Percentiles rank a stretch among this genome's conserved stretches.
Evolutionary conservation across 2,113 vertebrate species (phyloP).

Genomic region (Phalacrocorax aristotelis): DNA sequence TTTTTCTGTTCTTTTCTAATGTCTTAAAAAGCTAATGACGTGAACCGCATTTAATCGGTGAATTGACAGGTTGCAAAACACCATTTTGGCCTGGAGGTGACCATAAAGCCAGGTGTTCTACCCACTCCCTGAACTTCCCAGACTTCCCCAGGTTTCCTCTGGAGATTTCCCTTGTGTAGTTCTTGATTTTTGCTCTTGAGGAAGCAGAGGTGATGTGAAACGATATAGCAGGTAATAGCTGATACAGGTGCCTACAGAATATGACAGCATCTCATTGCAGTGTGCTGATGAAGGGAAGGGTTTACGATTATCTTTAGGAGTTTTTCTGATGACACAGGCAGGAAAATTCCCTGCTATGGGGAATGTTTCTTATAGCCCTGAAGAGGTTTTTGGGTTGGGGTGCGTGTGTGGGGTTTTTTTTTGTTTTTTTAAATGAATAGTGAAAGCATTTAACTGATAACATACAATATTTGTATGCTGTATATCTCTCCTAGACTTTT

Average conservation of each 20-base stretch:
- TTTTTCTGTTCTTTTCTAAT: not conserved
- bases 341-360: not conserved
- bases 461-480: not conserved
- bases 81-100: not conserved
- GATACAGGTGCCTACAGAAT: not conserved
- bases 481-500: not conserved
- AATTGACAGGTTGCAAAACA: not conserved
- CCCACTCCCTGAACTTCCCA: not conserved
- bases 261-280: not conserved
- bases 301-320: not conserved
- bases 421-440: not conserved
- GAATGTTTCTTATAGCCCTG: not conserved
- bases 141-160: not conserved
- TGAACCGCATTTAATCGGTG: fast-evolving
- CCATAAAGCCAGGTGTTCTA: not conserved
- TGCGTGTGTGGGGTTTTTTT: no score
- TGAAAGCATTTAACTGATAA: not conserved
- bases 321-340: not conserved
- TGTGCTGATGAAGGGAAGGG: not conserved
- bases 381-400: not conserved
- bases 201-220: not conserved
- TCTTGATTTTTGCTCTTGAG: not conserved
- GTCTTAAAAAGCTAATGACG: not conserved
- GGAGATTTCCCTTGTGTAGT: not conserved
- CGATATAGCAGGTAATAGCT: not conserved